Base-by-base conservation (phyloP, 2,888 invertebrate genomes). In the Agapostemon virescens region DNA sequence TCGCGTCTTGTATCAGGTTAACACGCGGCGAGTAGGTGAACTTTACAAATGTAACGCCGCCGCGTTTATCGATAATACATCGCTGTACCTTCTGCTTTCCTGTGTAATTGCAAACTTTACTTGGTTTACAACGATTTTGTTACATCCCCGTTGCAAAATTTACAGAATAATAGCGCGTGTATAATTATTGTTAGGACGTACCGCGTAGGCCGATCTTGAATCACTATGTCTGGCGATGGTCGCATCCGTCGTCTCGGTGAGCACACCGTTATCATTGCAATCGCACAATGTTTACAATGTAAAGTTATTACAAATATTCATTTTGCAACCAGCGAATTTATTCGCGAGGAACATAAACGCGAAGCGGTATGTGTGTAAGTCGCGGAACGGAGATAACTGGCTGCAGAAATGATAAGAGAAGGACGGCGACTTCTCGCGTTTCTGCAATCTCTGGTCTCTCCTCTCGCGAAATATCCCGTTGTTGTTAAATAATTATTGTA, bases 1-100 rank as follows among this genome's bases (percentile, higher is more conserved):
- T 92, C 92, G 89, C 90, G 85, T 80, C 85, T 84, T 74, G 89
- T 91, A 92, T 68, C 91, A 92, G 92, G 91, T 89, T 84, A 87
- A 79, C 85, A 92, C 89, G 85, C 72, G 49, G 86, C 74, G 83
- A 74, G 79, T 72, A 83, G 82, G 86, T 76, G 64, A 64, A 76
- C 79, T 85, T 89, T 89, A 89, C 89, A 89, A 88, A 83, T 88
- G 86, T 86, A 88, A 88, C 85, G 77, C 69, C 70, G 79, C 74
- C 79, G 61, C 76, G 77, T 82, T 83, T 85, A 82, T 82, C 85
- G 76, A 73, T 79, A 83, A 85, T 81, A 78, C 86, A 82, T 81
- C 80, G 66, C 38, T 74, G 78, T 77, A 84, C 80, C 82, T 92
- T 88, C 88, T 92, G 90, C 84, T 91, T 86, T 85, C 92, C 92